Percentiles rank a stretch among this genome's conserved stretches.
Conservation (phyloP, 2,888 invertebrate genomes). For the Pemphredon lugubris region DNA sequence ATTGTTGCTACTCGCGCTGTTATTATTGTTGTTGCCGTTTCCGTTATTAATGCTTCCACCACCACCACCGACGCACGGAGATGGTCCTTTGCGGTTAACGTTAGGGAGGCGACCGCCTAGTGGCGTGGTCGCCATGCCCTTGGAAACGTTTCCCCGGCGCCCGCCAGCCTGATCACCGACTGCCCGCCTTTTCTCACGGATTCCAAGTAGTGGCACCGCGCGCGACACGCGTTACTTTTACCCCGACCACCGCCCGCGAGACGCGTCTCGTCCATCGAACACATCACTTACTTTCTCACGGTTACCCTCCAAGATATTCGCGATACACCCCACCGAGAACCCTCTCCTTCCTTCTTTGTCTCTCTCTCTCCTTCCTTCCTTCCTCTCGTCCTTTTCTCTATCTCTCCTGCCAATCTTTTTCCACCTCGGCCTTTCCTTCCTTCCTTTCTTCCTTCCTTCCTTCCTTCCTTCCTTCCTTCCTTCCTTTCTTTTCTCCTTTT, state of each 20-base stretch:
- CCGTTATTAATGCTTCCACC: conserved; percentile 27
- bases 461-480: neutral
- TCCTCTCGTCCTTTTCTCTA: neutral
- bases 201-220: conserved; percentile 69
- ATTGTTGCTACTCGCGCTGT: conserved; percentile 6
- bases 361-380: conserved; percentile 4
- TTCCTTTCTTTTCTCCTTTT: conserved; percentile 4
- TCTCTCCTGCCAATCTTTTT: neutral
- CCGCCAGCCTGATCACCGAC: conserved; percentile 80
- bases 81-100: conserved; percentile 79
- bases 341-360: conserved; percentile 2
- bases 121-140: conserved; percentile 81
- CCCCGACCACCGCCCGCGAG: conserved; percentile 79
- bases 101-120: conserved; percentile 81
- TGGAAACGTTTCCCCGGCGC: conserved; percentile 79
- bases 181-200: conserved; percentile 74
- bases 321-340: conserved; percentile 35
- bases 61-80: conserved; percentile 74
- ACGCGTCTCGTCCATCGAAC: conserved; percentile 79
- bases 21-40: conserved; percentile 8
- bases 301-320: conserved; percentile 52
- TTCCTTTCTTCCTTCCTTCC: no score
- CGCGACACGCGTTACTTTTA: conserved; percentile 68
- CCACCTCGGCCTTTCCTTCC: neutral
- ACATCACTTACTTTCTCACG: conserved; percentile 75